Conservation (phyloP, 2,113 vertebrate genomes). For the Bungarus multicinctus region DNA sequence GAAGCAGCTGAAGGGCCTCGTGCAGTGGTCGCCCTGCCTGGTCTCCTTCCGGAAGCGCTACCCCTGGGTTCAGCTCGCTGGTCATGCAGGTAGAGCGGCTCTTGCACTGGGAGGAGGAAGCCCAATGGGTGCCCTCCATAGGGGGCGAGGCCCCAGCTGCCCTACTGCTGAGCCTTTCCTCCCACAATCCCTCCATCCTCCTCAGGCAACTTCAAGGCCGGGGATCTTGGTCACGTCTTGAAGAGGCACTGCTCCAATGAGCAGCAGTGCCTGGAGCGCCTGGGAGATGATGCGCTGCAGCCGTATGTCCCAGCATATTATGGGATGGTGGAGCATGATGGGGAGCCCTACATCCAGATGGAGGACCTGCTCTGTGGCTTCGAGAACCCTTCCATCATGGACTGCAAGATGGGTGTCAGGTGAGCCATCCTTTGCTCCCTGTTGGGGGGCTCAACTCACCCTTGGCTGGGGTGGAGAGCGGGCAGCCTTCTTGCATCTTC, state of each 20-base stretch:
- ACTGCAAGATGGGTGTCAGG: conserved; percentile 94
- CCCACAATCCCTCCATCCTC: too few relatives aligned
- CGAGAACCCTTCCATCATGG: conserved; percentile 87
- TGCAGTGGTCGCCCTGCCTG: conserved; percentile 81
- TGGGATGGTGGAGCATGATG: conserved; percentile 74
- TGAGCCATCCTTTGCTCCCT: conserved; percentile 41
- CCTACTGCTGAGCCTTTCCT: neutral
- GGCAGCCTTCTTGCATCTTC: neutral
- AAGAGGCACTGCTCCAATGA: conserved; percentile 85
- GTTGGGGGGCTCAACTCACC: neutral
- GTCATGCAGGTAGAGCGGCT: conserved; percentile 78
- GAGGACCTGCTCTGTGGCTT: conserved; percentile 86
- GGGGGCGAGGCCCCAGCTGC: neutral
- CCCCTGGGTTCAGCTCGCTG: conserved; percentile 89
- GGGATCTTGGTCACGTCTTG: conserved; percentile 80
- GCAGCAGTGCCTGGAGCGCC: conserved; percentile 79
- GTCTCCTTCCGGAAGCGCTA: conserved; percentile 85
- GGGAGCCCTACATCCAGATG: conserved; percentile 87
- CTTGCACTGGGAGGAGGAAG: neutral
- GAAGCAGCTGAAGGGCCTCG: conserved; percentile 84
- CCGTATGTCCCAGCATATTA: conserved; percentile 84
- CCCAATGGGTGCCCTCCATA: neutral
- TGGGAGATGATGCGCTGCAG: conserved; percentile 75
- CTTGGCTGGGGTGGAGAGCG: neutral
- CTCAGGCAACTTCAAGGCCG: conserved; percentile 84